Percentiles rank a stretch among this genome's conserved stretches.
Conservation (phyloP, 2,888 invertebrate genomes). For the Zonitis immaculata region DNA sequence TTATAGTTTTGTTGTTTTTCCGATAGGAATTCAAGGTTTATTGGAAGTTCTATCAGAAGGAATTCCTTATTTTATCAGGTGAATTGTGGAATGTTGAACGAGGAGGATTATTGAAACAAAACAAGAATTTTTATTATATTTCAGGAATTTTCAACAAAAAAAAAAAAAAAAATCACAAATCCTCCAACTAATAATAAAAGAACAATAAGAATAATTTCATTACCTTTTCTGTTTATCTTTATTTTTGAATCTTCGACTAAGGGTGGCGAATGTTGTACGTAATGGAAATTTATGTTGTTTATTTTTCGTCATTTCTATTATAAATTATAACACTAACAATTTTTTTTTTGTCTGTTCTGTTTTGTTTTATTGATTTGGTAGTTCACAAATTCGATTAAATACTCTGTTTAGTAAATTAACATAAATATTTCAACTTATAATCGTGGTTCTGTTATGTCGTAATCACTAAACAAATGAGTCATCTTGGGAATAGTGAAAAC, state of each 20-base stretch:
- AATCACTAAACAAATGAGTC: constrained; percentile 18
- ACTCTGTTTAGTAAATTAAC: background rate
- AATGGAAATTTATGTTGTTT: constrained; percentile 52
- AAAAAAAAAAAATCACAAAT: background rate
- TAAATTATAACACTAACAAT: background rate
- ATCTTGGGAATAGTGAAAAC: constrained; percentile 9
- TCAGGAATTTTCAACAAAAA: background rate
- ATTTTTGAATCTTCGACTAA: constrained; percentile 51
- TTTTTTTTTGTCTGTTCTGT: no score
- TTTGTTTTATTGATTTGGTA: no score
- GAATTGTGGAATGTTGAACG: no score
- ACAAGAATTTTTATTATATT: background rate
- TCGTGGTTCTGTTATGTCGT: constrained; percentile 3
- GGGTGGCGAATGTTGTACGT: constrained; percentile 51
- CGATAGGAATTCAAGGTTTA: background rate
- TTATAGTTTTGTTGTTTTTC: no score
- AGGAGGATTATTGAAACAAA: no score
- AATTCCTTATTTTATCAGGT: no score
- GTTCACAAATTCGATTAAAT: no score
- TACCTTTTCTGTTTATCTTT: constrained; percentile 55
- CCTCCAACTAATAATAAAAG: background rate
- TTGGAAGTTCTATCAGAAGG: no score
- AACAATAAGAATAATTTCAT: constrained; percentile 13
- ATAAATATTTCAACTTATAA: background rate
- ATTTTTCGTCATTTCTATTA: constrained; percentile 46